Evolutionary conservation across 1,140 invertebrate genomes (phyloP).

Genomic region (Aphis gossypii): DNA sequence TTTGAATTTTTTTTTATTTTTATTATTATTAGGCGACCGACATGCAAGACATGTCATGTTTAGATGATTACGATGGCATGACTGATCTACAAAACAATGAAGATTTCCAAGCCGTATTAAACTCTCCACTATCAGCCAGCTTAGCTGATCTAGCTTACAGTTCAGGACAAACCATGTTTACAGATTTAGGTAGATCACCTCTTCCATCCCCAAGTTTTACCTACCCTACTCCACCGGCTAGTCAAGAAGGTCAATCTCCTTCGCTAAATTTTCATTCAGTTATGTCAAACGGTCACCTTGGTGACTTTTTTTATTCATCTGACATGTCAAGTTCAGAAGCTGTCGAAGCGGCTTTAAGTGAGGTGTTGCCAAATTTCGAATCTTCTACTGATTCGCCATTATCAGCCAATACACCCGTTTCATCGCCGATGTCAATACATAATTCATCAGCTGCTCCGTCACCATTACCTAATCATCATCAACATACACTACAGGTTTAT

Average conservation of each 20-base stretch:
- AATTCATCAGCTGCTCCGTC: constrained; percentile 67
- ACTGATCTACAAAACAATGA: constrained; percentile 68
- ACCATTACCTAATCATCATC: constrained; percentile 64
- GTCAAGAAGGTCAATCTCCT: constrained; percentile 78
- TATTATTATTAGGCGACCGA: constrained; percentile 37
- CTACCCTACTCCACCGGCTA: constrained; percentile 83
- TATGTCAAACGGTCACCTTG: constrained; percentile 66
- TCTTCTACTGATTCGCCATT: constrained; percentile 70
- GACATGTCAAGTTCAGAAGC: constrained; percentile 84
- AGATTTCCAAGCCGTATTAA: constrained; percentile 75
- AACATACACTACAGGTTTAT: constrained; percentile 47
- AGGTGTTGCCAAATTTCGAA: constrained; percentile 78
- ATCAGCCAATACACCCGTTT: constrained; percentile 69
- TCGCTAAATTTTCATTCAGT: constrained; percentile 65
- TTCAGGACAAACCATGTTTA: constrained; percentile 65
- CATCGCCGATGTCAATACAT: constrained; percentile 68
- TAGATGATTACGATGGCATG: constrained; percentile 64
- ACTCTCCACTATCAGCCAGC: constrained; percentile 78
- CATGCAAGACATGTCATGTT: constrained; percentile 53
- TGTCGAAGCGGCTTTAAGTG: constrained; percentile 81
- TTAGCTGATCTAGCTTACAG: constrained; percentile 80
- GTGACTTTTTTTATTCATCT: constrained; percentile 84
- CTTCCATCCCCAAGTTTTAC: constrained; percentile 78
- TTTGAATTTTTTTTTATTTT: background rate
- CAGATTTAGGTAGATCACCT: constrained; percentile 67